Evolutionary conservation across 2,888 invertebrate genomes (phyloP).

Genomic region (Geotrupes spiniger): DNA sequence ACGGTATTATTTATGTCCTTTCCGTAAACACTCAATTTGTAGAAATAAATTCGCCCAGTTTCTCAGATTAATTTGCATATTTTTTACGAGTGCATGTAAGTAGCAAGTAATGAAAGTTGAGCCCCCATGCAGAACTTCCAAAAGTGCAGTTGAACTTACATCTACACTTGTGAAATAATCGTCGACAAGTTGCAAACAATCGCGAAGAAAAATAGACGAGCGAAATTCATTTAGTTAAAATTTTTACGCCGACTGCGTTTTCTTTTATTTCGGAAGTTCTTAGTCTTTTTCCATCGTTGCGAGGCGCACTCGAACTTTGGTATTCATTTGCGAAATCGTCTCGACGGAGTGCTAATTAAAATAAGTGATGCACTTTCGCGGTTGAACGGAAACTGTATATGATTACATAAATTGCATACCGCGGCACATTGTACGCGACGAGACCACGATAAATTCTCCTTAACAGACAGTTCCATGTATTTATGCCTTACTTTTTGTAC

Average conservation of each 20-base stretch:
- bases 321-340: slow-evolving; percentile 7
- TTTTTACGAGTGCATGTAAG: too few relatives aligned
- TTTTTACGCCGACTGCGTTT: background rate
- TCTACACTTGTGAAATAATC: too few relatives aligned
- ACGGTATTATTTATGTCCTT: too few relatives aligned
- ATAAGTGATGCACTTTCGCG: slow-evolving; percentile 37
- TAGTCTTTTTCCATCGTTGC: background rate
- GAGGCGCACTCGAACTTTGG: slow-evolving; percentile 1
- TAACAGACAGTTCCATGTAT: slow-evolving; percentile 35
- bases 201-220: slow-evolving; percentile 2
- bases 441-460: slow-evolving; percentile 33
- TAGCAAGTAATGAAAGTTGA: too few relatives aligned
- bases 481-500: slow-evolving; percentile 31
- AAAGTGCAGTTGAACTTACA: too few relatives aligned
- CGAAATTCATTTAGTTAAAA: slow-evolving; percentile 5
- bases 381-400: slow-evolving; percentile 36
- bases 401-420: slow-evolving; percentile 38
- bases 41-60: too few relatives aligned
- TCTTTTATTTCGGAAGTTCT: slow-evolving; percentile 4
- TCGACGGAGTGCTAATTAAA: slow-evolving; percentile 28
- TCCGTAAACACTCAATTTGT: too few relatives aligned
- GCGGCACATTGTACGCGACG: slow-evolving; percentile 28
- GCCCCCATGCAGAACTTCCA: too few relatives aligned
- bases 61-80: too few relatives aligned
- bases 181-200: slow-evolving; percentile 2